These are phyloP conservation scores for Oscheius sp. DNA, from an alignment of 2,888 invertebrate genomes.

Conservation along the genomic window DNA sequence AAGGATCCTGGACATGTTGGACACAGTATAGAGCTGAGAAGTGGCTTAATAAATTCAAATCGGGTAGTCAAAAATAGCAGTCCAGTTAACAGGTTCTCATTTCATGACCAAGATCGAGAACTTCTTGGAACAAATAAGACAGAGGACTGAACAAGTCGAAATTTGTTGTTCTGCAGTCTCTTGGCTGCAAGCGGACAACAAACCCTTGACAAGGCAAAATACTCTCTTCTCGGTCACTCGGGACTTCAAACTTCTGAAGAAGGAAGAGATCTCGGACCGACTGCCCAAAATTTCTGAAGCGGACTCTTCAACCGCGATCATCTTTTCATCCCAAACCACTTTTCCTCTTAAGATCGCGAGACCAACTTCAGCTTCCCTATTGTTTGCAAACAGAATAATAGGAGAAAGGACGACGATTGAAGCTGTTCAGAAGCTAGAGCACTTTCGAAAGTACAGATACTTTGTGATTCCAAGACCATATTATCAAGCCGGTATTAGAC, in stretches of 20 bases:
- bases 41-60: too few relatives aligned
- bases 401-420: not conserved
- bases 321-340: slow-evolving; percentile 21
- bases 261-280: not conserved
- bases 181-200: too few relatives aligned
- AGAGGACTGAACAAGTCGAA: too few relatives aligned
- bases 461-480: not conserved
- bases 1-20: too few relatives aligned
- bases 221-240: slow-evolving; percentile 7
- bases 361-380: not conserved
- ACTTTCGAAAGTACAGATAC: too few relatives aligned
- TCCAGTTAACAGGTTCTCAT: too few relatives aligned
- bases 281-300: slow-evolving; percentile 11
- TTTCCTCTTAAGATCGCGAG: slow-evolving; percentile 12
- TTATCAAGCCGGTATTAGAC: slow-evolving; percentile 10
- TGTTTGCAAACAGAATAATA: slow-evolving; percentile 23
- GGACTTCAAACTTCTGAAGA: not conserved
- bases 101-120: too few relatives aligned
- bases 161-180: too few relatives aligned
- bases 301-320: slow-evolving; percentile 22
- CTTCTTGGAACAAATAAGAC: too few relatives aligned
- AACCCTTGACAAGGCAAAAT: too few relatives aligned
- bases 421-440: not conserved
- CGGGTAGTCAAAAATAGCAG: too few relatives aligned
- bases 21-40: too few relatives aligned